Evolutionary conservation across 2,888 invertebrate genomes (phyloP).

Genomic region (Macrosiphum euphorbiae): DNA sequence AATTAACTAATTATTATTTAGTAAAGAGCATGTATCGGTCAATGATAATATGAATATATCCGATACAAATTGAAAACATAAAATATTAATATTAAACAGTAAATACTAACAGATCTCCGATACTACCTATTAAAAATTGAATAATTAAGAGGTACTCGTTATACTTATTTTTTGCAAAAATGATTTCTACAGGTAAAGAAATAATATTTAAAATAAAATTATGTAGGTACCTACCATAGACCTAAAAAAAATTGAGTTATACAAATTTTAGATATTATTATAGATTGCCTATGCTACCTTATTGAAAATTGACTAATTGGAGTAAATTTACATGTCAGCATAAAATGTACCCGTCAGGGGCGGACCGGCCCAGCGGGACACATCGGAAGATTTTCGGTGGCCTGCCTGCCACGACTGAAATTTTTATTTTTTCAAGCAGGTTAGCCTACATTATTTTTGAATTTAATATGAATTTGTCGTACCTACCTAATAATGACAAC

Average conservation of each 20-base stretch:
- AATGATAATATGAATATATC: conserved; percentile 49
- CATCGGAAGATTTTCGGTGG: not conserved
- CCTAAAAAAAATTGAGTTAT: not conserved
- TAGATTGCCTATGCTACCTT: not conserved
- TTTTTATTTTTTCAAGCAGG: not conserved
- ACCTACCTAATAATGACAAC: not conserved
- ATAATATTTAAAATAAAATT: no score
- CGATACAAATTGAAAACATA: conserved; percentile 41
- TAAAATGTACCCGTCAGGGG: not conserved
- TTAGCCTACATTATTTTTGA: not conserved
- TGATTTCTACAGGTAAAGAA: not conserved
- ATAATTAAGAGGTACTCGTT: not conserved
- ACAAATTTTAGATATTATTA: not conserved
- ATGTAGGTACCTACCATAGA: not conserved
- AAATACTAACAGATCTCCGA: not conserved
- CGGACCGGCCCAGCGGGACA: not conserved
- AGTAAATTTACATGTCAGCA: not conserved
- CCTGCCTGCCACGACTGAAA: not conserved
- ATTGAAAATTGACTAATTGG: not conserved
- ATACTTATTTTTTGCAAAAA: not conserved
- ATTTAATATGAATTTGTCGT: not conserved
- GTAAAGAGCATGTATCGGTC: conserved; percentile 41
- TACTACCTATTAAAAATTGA: not conserved
- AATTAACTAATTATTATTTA: not conserved
- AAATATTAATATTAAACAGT: not conserved